Evolutionary conservation across 2,888 invertebrate species (phyloP).

Genomic region (Diogma glabrata): DNA sequence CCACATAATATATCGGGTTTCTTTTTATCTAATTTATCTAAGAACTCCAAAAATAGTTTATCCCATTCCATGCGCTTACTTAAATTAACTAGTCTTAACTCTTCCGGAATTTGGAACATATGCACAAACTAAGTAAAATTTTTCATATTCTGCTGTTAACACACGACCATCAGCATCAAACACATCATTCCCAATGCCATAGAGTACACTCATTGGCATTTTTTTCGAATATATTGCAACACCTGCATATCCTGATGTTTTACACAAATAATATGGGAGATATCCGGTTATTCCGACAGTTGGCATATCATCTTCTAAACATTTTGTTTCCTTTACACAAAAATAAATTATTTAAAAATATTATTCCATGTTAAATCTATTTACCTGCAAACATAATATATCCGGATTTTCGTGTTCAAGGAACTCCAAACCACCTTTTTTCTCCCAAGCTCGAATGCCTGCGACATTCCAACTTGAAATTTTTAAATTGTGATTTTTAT

Average conservation of each 20-base stretch:
- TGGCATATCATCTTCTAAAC: conserved; percentile 70
- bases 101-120: conserved; percentile 95
- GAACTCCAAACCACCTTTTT: conserved; percentile 62
- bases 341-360: no score
- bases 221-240: conserved; percentile 77
- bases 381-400: conserved; percentile 57
- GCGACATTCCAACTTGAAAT: conserved; percentile 96
- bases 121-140: conserved; percentile 77
- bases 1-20: conserved; percentile 95
- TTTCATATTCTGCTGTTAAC: conserved; percentile 87
- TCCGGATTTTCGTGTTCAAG: conserved; percentile 76
- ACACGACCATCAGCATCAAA: conserved; percentile 73
- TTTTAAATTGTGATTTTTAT: conserved; percentile 68
- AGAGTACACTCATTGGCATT: conserved; percentile 69
- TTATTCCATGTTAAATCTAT: no score
- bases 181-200: conserved; percentile 64
- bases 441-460: conserved; percentile 81
- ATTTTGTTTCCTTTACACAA: conserved; percentile 92
- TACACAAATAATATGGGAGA: conserved; percentile 62
- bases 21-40: conserved; percentile 66
- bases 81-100: conserved; percentile 72
- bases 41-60: conserved; percentile 60
- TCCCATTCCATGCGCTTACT: conserved; percentile 88
- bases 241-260: conserved; percentile 84
- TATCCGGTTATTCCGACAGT: conserved; percentile 59